Percentiles rank a stretch among this genome's conserved stretches.
Conservation (phyloP, 2,797 vertebrate genomes). For the Pseudochirops corinnae region DNA sequence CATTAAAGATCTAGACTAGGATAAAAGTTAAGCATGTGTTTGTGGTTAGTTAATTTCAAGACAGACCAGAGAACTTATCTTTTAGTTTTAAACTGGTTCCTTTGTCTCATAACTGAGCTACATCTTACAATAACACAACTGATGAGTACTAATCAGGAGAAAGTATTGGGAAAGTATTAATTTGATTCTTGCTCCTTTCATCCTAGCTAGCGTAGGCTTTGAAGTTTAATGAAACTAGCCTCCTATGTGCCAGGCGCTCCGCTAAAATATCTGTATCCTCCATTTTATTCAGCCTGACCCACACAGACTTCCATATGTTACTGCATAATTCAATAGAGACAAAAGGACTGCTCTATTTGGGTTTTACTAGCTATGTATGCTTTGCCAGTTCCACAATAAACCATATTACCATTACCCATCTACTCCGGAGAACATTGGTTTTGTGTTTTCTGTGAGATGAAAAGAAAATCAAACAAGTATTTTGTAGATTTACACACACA, state of each 20-base stretch:
- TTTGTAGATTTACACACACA: background rate
- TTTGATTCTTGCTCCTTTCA: conserved; percentile 1
- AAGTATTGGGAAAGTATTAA: conserved; percentile 8
- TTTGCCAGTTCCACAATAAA: conserved; percentile 7
- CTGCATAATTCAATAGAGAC: background rate
- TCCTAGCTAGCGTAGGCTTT: conserved; percentile 4
- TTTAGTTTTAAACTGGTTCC: conserved; percentile 10
- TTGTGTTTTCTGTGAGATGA: conserved; percentile 27
- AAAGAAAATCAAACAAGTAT: background rate
- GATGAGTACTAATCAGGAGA: background rate
- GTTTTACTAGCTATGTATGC: background rate
- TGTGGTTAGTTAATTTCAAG: background rate
- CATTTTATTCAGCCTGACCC: background rate
- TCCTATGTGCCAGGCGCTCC: background rate
- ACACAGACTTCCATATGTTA: background rate
- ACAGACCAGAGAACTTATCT: conserved; percentile 1
- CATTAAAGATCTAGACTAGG: background rate
- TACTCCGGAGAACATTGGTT: background rate
- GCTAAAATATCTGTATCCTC: background rate
- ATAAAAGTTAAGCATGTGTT: background rate
- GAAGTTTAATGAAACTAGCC: conserved; percentile 1
- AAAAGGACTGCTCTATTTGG: background rate
- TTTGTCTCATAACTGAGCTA: background rate
- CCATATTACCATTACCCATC: background rate
- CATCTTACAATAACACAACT: background rate